A percentile compares a stretch with the other conserved stretches of the same genome.
Conservation (phyloP, 2,888 invertebrate species). For the Dinocampus coccinellae region DNA sequence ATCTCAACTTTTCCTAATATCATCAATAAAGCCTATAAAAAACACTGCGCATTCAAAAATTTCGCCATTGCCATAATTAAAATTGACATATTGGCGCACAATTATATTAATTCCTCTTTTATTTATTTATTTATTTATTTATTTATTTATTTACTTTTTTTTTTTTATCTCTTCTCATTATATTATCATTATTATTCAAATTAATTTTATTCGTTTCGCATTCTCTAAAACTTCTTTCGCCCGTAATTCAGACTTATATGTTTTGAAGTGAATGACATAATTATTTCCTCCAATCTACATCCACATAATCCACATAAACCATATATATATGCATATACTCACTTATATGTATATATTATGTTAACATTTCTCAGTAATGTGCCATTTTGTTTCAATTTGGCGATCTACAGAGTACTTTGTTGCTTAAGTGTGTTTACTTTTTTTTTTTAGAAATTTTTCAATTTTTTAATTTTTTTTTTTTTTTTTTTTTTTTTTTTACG, state of each 20-base stretch:
- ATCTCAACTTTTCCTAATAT: not conserved
- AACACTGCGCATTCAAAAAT: not conserved
- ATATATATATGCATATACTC: slow-evolving; percentile 33
- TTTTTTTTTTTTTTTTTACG: slow-evolving; percentile 39
- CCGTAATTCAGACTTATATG: slow-evolving; percentile 58
- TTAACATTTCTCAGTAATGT: slow-evolving; percentile 42
- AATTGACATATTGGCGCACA: not conserved
- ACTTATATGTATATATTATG: not conserved
- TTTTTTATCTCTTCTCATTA: slow-evolving; percentile 28
- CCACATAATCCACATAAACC: slow-evolving; percentile 55
- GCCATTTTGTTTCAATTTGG: slow-evolving; percentile 32
- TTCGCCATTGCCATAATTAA: not conserved
- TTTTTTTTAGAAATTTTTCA: not conserved
- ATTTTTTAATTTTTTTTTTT: slow-evolving; percentile 35
- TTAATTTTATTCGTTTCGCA: slow-evolving; percentile 21
- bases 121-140: too few species aligned
- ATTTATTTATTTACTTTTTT: slow-evolving; percentile 14
- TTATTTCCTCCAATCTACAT: slow-evolving; percentile 38
- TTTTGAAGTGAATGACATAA: slow-evolving; percentile 59
- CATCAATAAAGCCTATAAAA: not conserved
- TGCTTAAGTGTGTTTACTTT: not conserved
- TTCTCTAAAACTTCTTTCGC: slow-evolving; percentile 26
- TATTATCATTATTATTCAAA: slow-evolving; percentile 29
- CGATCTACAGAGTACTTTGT: slow-evolving; percentile 25
- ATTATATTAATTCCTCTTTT: not conserved